A percentile compares a stretch with the other conserved stretches of the same genome.
phyloP scores from a whole-genome alignment of 30 jellyfish, hydroid and myxozoan species.

The Catostylus mosaicus region DNA sequence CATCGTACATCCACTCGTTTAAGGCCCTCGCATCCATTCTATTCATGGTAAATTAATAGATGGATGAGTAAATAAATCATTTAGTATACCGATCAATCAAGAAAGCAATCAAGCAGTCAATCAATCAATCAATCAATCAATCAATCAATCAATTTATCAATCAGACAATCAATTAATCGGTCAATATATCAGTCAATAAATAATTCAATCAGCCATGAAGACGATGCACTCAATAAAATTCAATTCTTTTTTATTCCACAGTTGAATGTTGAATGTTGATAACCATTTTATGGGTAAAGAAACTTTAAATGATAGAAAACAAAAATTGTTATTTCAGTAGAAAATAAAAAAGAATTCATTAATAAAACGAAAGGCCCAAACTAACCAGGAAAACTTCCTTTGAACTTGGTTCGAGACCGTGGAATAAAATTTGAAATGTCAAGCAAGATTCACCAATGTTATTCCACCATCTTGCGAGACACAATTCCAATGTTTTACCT shows the following conservation, averaged over 20 bases:
- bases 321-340: too few relatives aligned
- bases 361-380: background rate
- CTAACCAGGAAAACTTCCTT: slow-evolving; percentile 67
- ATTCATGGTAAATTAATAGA: background rate
- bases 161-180: background rate
- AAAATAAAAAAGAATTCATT: too few relatives aligned
- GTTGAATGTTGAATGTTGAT: too few relatives aligned
- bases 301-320: too few relatives aligned
- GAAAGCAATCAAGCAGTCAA: background rate
- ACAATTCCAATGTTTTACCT: slow-evolving; percentile 81
- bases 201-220: background rate
- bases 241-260: too few relatives aligned
- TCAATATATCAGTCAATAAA: background rate
- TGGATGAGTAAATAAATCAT: background rate
- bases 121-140: background rate
- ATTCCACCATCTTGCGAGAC: slow-evolving; percentile 95
- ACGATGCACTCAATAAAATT: too few relatives aligned
- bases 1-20: slow-evolving; percentile 58
- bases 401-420: slow-evolving; percentile 75
- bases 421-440: slow-evolving; percentile 56
- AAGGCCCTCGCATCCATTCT: slow-evolving; percentile 83
- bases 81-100: background rate
- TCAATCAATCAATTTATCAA: background rate
- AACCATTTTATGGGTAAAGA: too few relatives aligned
- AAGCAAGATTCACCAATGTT: slow-evolving; percentile 67